Evolutionary conservation across 2,888 invertebrate genomes (phyloP).

Genomic region (Phytoseiulus persimilis): DNA sequence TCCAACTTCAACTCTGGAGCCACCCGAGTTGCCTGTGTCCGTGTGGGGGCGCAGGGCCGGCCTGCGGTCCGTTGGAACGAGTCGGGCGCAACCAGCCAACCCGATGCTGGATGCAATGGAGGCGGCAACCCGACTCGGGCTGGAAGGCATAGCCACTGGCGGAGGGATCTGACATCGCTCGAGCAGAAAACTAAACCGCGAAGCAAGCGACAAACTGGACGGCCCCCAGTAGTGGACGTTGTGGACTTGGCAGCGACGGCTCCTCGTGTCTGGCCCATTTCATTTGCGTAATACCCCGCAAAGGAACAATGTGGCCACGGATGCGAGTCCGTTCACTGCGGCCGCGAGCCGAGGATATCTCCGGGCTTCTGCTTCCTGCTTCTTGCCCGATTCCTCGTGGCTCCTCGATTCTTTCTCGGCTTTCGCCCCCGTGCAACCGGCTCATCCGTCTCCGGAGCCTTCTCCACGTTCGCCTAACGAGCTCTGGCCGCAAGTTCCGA

Average conservation of each 20-base stretch:
- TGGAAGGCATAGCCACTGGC: not conserved
- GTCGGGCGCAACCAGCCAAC: not conserved
- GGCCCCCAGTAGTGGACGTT: not conserved
- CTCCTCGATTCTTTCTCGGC: not conserved
- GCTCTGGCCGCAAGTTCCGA: too few relatives aligned
- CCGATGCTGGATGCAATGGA: not conserved
- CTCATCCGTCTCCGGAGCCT: too few relatives aligned
- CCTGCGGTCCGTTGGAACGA: not conserved
- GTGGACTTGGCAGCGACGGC: slow-evolving; percentile 5
- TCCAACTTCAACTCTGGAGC: not conserved
- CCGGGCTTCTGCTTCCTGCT: not conserved
- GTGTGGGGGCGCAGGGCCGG: not conserved
- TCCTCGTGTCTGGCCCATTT: not conserved
- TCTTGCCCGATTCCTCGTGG: not conserved
- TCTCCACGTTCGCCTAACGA: too few relatives aligned
- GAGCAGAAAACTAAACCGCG: not conserved
- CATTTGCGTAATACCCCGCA: not conserved
- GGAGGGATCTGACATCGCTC: not conserved
- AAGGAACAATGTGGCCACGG: not conserved
- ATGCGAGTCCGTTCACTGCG: not conserved
- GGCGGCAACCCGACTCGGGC: not conserved
- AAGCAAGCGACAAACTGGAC: slow-evolving; percentile 5
- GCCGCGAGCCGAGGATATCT: not conserved
- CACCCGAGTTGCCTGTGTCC: not conserved
- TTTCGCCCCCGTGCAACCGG: not conserved